These are phyloP conservation scores for Ophioderma brevispina DNA, from an alignment of 35 echinoderm and acorn worm species.

Conservation along the genomic window DNA sequence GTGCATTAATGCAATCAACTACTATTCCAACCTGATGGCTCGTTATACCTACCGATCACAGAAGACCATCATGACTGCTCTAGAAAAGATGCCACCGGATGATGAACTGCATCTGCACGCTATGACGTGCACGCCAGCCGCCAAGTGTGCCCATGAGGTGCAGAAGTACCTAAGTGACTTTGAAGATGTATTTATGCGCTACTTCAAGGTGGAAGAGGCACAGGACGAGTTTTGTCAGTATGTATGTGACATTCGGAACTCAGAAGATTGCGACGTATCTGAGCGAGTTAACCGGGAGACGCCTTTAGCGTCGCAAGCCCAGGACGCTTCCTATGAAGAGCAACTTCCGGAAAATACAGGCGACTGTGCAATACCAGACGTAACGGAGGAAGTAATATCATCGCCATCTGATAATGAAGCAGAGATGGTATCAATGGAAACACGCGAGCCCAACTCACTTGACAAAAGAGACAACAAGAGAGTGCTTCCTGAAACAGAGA, in stretches of 20 bases:
- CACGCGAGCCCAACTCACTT: no score
- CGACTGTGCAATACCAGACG: no score
- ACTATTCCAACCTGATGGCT: neutral
- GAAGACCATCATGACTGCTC: neutral
- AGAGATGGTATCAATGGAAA: no score
- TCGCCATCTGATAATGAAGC: no score
- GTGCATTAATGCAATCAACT: neutral
- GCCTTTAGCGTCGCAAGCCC: no score
- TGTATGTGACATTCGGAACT: neutral
- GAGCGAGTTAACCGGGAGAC: no score
- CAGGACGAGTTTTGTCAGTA: neutral
- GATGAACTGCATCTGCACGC: neutral
- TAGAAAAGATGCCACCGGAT: neutral
- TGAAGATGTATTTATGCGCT: neutral
- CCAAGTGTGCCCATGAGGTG: neutral
- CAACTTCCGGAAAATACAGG: no score
- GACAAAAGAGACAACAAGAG: no score
- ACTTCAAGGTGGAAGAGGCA: neutral
- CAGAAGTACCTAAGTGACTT: neutral
- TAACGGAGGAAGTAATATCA: no score
- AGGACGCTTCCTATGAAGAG: no score
- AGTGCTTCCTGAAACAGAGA: no score
- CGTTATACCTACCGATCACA: neutral
- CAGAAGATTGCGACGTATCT: no score
- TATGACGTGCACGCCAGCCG: neutral